Base-by-base conservation (phyloP, 23 tunicate genomes). In the Clavelina lepadiformis region DNA sequence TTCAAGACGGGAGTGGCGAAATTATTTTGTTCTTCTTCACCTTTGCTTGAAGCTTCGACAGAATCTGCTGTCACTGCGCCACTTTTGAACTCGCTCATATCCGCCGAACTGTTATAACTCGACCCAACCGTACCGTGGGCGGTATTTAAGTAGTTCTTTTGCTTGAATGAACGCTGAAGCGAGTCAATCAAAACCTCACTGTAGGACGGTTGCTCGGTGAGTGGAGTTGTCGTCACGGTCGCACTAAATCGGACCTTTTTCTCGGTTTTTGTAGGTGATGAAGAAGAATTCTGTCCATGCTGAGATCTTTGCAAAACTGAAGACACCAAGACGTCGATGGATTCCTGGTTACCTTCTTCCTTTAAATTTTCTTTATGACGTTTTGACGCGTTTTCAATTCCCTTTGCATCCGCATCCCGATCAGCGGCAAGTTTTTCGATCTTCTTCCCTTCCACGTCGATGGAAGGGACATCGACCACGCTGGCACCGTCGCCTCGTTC, bases 171-270 rank as follows among this genome's bases (percentile, higher is more conserved):
- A 4, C 71, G 32, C 24, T 64, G 85, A 63, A 77, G 63, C 5
- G 95, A 77, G 24, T 64, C 52, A 0, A 77, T 37, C 2, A 86
- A 67, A 15, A 73, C 61, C 54, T 78, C 85, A 28, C 72, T 75
- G 64, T 86, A 86, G 3, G 83, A 71, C 24, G 95, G 95, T 41
- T 78, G 85, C 13, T 71, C 85, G 3, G 72, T 31, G 26, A 86
- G 65, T 65, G 78, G 56, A 58, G 78, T 82, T 38, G 85, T 62
- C 2, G 78, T 80, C 15, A 86, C 74, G n/a, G 95, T 61, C 4
- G 86, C 67, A 65, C 85, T 86, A 38, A 86, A 86, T 13, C 85
- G 33, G 27, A 86, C 95, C 46, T 72, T 71, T 61, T 86, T 86
- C 55, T 76, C 82, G 5, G 56, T 58, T 44, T 68, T 78, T 2